These are phyloP conservation scores for Ruditapes philippinarum DNA, from an alignment of 1,140 invertebrate genomes.

Conservation along the genomic window DNA sequence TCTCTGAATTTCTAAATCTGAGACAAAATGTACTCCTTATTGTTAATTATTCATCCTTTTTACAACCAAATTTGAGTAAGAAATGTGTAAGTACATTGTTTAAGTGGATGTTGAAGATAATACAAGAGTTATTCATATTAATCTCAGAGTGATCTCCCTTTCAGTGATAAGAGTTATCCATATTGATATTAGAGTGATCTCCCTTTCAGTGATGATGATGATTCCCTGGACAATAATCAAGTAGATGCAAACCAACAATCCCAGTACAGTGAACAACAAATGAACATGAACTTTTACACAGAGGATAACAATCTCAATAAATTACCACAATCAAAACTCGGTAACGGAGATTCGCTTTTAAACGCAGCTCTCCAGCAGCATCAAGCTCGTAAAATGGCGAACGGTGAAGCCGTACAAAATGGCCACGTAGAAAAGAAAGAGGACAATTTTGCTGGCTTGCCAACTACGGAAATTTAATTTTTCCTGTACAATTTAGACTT, in stretches of 20 bases:
- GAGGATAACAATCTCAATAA: slow-evolving; percentile 65
- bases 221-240: slow-evolving; percentile 58
- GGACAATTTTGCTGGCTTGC: slow-evolving; percentile 60
- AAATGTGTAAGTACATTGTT: too few species aligned
- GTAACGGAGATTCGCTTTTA: slow-evolving; percentile 50
- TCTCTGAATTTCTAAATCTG: too few species aligned
- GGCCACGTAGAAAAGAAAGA: slow-evolving; percentile 48
- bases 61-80: too few species aligned
- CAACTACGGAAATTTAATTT: slow-evolving; percentile 56
- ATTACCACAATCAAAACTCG: slow-evolving; percentile 60
- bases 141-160: too few species aligned
- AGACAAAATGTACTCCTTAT: too few species aligned
- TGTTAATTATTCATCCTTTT: too few species aligned
- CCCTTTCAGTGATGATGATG: slow-evolving; percentile 63
- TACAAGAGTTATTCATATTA: too few species aligned
- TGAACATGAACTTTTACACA: slow-evolving; percentile 62
- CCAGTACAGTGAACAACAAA: slow-evolving; percentile 46
- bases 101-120: too few species aligned
- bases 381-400: background rate
- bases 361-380: slow-evolving; percentile 46
- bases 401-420: slow-evolving; percentile 12
- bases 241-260: slow-evolving; percentile 10
- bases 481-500: background rate
- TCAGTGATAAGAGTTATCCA: too few species aligned
- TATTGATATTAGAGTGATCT: background rate